A percentile compares a stretch with the other conserved stretches of the same genome.
Conservation (phyloP, 2,113 vertebrate genomes). For the Manacus vitellinus region DNA sequence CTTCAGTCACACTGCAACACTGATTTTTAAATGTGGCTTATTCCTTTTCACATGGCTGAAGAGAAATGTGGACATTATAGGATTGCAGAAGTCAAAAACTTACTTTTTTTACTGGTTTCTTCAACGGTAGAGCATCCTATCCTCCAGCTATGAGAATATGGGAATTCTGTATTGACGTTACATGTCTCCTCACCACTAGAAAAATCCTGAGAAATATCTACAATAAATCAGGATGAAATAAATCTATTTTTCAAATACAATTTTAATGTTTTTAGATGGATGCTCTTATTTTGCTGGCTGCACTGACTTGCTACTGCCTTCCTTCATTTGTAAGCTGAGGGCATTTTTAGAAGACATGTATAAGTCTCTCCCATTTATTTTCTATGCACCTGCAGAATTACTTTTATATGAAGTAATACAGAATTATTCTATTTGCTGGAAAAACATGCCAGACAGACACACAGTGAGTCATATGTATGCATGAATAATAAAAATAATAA, state of each 20-base stretch:
- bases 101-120: not conserved
- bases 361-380: not conserved
- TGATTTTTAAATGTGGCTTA: not conserved
- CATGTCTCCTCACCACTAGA: not conserved
- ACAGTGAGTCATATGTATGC: not conserved
- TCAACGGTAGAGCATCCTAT: not conserved
- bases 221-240: not conserved
- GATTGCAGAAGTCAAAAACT: not conserved
- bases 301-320: not conserved
- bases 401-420: not conserved
- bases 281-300: not conserved
- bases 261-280: not conserved
- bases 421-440: not conserved
- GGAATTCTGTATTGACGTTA: not conserved
- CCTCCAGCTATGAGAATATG: not conserved
- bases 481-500: constrained; percentile 10
- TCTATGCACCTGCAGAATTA: not conserved
- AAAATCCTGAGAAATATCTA: not conserved
- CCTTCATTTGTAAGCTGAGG: not conserved
- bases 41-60: not conserved
- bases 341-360: not conserved
- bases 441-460: not conserved
- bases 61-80: not conserved
- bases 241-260: not conserved
- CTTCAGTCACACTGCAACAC: not conserved